Conservation (phyloP, 2,888 invertebrate species). For the Cataglyphis altisquamis region DNA sequence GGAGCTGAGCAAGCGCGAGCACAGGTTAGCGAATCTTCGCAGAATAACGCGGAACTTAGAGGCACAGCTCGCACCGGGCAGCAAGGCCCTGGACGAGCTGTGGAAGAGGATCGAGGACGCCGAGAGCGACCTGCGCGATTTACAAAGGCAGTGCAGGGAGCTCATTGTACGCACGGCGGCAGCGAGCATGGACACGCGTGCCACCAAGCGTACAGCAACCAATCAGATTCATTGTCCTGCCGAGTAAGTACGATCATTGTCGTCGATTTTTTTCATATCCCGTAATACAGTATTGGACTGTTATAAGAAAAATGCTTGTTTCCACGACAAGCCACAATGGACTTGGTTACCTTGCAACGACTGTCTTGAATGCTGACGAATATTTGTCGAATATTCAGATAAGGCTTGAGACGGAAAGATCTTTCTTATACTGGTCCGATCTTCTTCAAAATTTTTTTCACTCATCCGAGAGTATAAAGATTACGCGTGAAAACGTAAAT, state of each 20-base stretch:
- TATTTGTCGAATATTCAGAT: background rate
- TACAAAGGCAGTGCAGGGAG: slow-evolving; percentile 91
- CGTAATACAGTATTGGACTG: background rate
- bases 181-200: slow-evolving; percentile 85
- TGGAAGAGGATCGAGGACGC: slow-evolving; percentile 91
- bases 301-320: background rate
- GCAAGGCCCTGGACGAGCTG: slow-evolving; percentile 89
- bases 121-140: slow-evolving; percentile 90
- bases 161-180: slow-evolving; percentile 88
- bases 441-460: background rate
- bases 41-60: slow-evolving; percentile 90
- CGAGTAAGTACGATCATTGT: slow-evolving; percentile 63
- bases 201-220: slow-evolving; percentile 60
- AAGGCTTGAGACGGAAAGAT: background rate
- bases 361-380: background rate
- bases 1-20: slow-evolving; percentile 89
- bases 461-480: background rate
- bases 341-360: background rate
- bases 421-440: background rate
- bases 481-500: background rate
- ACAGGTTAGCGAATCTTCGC: slow-evolving; percentile 89
- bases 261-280: background rate
- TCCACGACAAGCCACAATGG: background rate
- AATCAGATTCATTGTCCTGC: slow-evolving; percentile 59
- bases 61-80: slow-evolving; percentile 90